Percentiles rank a stretch among this genome's conserved stretches.
Evolutionary conservation across 2,797 vertebrate species (phyloP).

Genomic region (Enteromius unitaeniatus): DNA sequence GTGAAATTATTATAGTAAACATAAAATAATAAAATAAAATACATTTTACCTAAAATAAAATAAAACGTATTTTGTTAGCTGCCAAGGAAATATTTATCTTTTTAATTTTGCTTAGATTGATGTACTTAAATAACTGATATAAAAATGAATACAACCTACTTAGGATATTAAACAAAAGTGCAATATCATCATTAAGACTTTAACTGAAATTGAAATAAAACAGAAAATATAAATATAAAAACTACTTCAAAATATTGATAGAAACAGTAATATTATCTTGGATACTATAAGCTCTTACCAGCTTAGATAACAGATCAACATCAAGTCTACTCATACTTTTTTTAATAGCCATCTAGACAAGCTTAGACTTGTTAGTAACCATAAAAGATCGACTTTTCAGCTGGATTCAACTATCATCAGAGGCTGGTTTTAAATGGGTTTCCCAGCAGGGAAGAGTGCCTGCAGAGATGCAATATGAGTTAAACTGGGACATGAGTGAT

Average conservation of each 20-base stretch:
- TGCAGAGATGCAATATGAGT: constrained; percentile 22
- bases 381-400: neutral
- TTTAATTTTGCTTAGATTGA: neutral
- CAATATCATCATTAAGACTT: neutral
- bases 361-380: neutral
- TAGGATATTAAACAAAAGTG: neutral
- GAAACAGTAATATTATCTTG: neutral
- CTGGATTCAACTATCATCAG: neutral
- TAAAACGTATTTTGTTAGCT: neutral
- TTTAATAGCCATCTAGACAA: neutral
- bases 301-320: neutral
- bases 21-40: neutral
- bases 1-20: neutral
- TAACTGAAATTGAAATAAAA: neutral
- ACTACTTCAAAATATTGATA: neutral
- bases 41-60: neutral
- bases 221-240: neutral
- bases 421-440: constrained; percentile 21
- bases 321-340: neutral
- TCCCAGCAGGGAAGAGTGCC: constrained; percentile 9
- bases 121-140: neutral
- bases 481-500: constrained; percentile 25
- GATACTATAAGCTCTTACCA: neutral
- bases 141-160: neutral
- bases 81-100: neutral